Base-by-base conservation (phyloP, 2,113 vertebrate species). In the Forbesichthys agassizii region DNA sequence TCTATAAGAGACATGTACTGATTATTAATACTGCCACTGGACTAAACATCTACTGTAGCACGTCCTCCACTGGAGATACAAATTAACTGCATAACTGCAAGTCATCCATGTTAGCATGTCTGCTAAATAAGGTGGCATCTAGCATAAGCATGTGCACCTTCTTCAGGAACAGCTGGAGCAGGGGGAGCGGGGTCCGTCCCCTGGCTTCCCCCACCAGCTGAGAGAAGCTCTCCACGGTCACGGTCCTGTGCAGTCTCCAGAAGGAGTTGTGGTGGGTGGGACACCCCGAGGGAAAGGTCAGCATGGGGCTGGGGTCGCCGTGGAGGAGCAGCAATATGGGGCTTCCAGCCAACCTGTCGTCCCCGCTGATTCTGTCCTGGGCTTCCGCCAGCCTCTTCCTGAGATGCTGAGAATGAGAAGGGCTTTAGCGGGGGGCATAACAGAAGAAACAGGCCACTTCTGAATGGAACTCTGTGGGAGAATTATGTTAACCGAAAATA, bases 251-350 rank as follows among this genome's bases (percentile, higher is more conserved):
- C 0, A 84, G 73, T 1, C 68, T 85, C 92, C 92, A 93, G 83
- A 93, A 92, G 47, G 86, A 78, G 1, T 88, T 89, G 71, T 74
- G 61, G 9, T 91, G 66, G 0, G 88, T 91, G 5, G 90, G 86
- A 52, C 90, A 88, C 69, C 84, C 51, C 0, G 86, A 71, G 3
- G 89, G 73, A 9, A 89, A 82, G 0, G 74, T 11, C 71, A 92
- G 12, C 56, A 86, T 77, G 1, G 12, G 3, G 1, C 33, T 36
- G 1, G 92, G 90, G 42, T 93, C 85, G 5, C 67, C 54, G 1
- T 33, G 66, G 5, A 93, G 80, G 0, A 91, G 63, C 5, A 14
- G 90, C 56, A 91, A 77, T 58, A 93, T 64, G 16, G 87, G 81
- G 16, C 81, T 89, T 16, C 75, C 75, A 8, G 56, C 67, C 0